Evolutionary conservation across 2,888 invertebrate species (phyloP).

Genomic region (Salticus scenicus): DNA sequence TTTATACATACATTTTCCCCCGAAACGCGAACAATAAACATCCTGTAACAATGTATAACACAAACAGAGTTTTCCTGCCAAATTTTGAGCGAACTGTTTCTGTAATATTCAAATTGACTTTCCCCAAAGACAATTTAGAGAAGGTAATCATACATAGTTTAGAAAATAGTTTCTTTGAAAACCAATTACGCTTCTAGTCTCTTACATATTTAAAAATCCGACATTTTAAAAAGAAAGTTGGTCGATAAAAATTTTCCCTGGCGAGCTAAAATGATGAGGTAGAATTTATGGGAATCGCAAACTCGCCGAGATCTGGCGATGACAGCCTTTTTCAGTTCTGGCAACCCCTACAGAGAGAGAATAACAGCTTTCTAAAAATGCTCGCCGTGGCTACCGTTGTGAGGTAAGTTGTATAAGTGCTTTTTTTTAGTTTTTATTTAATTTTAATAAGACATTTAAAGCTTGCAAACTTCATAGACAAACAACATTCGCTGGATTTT

Average conservation of each 20-base stretch:
- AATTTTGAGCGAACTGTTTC: not conserved
- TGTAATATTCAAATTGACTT: not conserved
- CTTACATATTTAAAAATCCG: slow-evolving; percentile 24
- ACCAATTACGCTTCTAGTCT: not conserved
- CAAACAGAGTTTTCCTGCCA: not conserved
- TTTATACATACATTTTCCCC: slow-evolving; percentile 4
- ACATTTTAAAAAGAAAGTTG: slow-evolving; percentile 27
- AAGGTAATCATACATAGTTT: slow-evolving; percentile 23
- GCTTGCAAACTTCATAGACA: slow-evolving; percentile 18
- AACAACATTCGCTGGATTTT: not conserved
- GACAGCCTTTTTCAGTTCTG: slow-evolving; percentile 67
- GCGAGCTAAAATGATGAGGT: slow-evolving; percentile 57
- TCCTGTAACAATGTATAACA: slow-evolving; percentile 15
- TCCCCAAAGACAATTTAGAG: not conserved
- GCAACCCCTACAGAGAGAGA: slow-evolving; percentile 60
- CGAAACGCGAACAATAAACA: not conserved
- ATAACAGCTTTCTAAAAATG: slow-evolving; percentile 69
- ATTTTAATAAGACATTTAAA: slow-evolving; percentile 57
- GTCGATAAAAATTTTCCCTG: slow-evolving; percentile 59
- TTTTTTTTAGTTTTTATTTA: slow-evolving; percentile 59
- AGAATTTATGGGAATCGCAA: slow-evolving; percentile 38
- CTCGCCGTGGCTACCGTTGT: slow-evolving; percentile 59
- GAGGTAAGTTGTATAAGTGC: slow-evolving; percentile 66
- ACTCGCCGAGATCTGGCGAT: slow-evolving; percentile 61
- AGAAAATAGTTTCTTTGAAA: not conserved